A percentile compares a stretch with the other conserved stretches of the same genome.
phyloP scores from a whole-genome alignment of 2,113 vertebrate species.

The Perca flavescens region DNA sequence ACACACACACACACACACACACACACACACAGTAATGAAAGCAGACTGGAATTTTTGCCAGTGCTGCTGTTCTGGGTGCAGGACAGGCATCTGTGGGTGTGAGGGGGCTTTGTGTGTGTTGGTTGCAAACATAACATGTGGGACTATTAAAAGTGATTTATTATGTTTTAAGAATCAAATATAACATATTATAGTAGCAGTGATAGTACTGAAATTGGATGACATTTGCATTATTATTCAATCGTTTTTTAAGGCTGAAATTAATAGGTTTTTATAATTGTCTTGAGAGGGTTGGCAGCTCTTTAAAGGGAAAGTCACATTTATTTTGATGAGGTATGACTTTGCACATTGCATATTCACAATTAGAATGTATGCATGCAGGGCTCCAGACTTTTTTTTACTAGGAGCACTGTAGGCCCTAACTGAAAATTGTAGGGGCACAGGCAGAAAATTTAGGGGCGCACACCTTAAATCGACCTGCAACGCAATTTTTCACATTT shows the following conservation, averaged over 20 bases:
- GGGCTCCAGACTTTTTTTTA: no score
- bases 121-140: not conserved
- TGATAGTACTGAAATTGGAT: not conserved
- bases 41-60: constrained; percentile 4
- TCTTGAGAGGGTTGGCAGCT: not conserved
- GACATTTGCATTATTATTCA: not conserved
- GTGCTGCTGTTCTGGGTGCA: constrained; percentile 17
- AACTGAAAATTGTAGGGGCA: no score
- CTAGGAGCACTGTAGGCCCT: no score
- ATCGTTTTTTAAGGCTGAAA: not conserved
- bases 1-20: not conserved
- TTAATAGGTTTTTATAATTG: no score
- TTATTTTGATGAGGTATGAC: constrained; percentile 4
- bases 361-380: not conserved
- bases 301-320: not conserved
- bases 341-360: constrained; percentile 1
- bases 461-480: no score
- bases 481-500: no score
- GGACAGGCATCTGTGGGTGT: constrained; percentile 21
- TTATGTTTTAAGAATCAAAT: not conserved
- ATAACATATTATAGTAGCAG: no score
- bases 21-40: constrained; percentile 13
- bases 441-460: no score
- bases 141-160: not conserved
- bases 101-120: constrained; percentile 1